Percentiles rank a stretch among this genome's conserved stretches.
These are phyloP conservation scores for Seira ritae DNA, from an alignment of 2,888 invertebrate genomes.

Conservation along the genomic window DNA sequence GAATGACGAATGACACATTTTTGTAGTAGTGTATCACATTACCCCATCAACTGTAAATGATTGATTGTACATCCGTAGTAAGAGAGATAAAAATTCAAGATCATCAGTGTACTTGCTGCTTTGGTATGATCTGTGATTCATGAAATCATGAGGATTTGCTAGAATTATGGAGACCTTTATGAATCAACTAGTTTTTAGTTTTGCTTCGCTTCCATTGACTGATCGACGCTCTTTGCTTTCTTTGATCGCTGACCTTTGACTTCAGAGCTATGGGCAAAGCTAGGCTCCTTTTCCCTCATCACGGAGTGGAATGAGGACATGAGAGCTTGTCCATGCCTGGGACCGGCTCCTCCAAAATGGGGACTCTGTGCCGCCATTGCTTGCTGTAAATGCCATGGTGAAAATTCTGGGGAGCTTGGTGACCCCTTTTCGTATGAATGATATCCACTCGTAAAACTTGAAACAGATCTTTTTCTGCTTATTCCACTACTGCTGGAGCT, in stretches of 20 bases:
- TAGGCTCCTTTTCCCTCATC: conserved; percentile 32
- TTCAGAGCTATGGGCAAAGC: conserved; percentile 22
- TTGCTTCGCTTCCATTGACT: background rate
- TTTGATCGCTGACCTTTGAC: conserved; percentile 22
- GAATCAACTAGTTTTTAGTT: background rate
- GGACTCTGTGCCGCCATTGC: conserved; percentile 22
- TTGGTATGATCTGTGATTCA: no score
- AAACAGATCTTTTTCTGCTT: conserved; percentile 63
- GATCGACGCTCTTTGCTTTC: conserved; percentile 42
- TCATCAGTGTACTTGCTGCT: background rate
- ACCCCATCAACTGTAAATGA: conserved; percentile 4
- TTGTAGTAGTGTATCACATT: conserved; percentile 16
- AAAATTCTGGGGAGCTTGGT: conserved; percentile 48
- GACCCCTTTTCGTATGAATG: conserved; percentile 67
- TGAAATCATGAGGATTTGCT: background rate
- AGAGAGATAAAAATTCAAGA: conserved; percentile 1
- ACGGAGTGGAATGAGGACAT: conserved; percentile 17
- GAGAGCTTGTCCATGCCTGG: conserved; percentile 15
- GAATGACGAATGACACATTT: no score
- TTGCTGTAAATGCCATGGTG: conserved; percentile 6
- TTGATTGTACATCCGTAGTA: conserved; percentile 2
- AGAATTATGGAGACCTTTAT: background rate
- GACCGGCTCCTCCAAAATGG: conserved; percentile 29
- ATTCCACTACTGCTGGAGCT: conserved; percentile 41
- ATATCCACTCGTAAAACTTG: conserved; percentile 66